These are phyloP conservation scores for Glossophaga mutica DNA, from an alignment of 2,797 vertebrate genomes.

Conservation along the genomic window DNA sequence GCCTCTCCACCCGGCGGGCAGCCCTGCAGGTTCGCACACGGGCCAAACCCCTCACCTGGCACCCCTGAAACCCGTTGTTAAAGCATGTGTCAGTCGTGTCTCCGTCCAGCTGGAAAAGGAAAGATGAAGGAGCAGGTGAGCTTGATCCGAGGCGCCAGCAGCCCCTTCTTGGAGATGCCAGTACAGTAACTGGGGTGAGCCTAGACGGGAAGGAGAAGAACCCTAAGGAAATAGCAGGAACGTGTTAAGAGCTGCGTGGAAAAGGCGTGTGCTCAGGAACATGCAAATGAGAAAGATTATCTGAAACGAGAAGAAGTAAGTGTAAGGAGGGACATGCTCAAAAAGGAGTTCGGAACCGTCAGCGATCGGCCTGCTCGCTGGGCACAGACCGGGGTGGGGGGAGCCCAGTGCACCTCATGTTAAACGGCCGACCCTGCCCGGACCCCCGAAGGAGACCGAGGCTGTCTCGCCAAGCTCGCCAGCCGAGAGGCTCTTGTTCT, in stretches of 20 bases:
- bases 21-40: rapidly evolving
- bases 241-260: background rate
- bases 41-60: too few species aligned
- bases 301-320: background rate
- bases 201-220: background rate
- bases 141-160: too few species aligned
- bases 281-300: background rate
- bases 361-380: rapidly evolving
- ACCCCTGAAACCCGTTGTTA: too few species aligned
- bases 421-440: background rate
- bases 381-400: too few species aligned
- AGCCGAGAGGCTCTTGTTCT: too few species aligned
- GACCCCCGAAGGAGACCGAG: background rate
- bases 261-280: background rate
- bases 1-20: rapidly evolving
- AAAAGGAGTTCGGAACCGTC: background rate
- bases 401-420: rapidly evolving
- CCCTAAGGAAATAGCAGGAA: background rate
- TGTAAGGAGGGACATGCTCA: rapidly evolving
- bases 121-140: too few species aligned
- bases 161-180: background rate
- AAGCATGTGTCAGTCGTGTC: background rate
- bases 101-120: background rate
- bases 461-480: too few species aligned
- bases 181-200: background rate